Conservation (phyloP, 2,888 invertebrate species). For the Volucella zonaria region DNA sequence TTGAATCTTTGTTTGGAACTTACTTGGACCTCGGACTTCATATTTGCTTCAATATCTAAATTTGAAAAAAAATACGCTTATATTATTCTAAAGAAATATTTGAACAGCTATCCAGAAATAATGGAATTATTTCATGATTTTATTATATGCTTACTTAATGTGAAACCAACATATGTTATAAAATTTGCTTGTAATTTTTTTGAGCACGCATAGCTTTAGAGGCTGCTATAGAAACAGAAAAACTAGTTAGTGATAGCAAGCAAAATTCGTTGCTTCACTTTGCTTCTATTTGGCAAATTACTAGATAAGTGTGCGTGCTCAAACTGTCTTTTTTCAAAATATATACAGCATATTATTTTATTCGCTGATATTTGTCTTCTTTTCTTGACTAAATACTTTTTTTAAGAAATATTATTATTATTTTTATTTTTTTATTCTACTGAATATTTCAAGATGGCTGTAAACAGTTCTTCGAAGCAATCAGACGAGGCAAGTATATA, state of each 20-base stretch:
- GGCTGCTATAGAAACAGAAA: constrained; percentile 24
- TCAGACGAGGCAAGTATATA: neutral
- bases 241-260: neutral
- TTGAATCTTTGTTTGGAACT: constrained; percentile 42
- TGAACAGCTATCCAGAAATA: constrained; percentile 77
- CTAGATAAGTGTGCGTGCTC: too few species aligned
- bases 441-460: neutral
- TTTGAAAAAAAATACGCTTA: constrained; percentile 3
- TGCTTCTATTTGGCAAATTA: too few species aligned
- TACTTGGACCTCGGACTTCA: constrained; percentile 36
- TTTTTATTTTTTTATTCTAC: neutral
- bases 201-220: neutral
- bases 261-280: too few species aligned
- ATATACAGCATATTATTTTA: too few species aligned
- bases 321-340: too few species aligned
- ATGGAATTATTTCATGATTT: constrained; percentile 79
- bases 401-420: neutral
- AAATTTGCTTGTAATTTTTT: constrained; percentile 76
- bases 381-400: too few species aligned
- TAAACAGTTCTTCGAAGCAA: neutral
- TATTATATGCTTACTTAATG: constrained; percentile 78
- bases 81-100: constrained; percentile 68
- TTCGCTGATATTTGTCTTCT: too few species aligned
- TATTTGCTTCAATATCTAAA: constrained; percentile 20
- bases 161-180: constrained; percentile 78